phyloP scores from a whole-genome alignment of 2,888 invertebrate genomes.

The Zygaena filipendulae region DNA sequence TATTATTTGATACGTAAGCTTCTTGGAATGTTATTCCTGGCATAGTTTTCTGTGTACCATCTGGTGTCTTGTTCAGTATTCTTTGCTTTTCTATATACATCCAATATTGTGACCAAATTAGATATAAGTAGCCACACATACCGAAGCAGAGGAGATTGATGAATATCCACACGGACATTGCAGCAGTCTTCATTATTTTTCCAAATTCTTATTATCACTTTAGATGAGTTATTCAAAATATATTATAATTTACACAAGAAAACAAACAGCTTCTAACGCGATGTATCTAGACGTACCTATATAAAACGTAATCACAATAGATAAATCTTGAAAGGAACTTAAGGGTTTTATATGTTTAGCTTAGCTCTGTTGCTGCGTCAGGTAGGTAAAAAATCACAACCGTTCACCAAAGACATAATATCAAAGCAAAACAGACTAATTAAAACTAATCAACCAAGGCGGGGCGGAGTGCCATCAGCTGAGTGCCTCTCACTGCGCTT shows the following conservation, averaged over 20 bases:
- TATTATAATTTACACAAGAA: too few relatives aligned
- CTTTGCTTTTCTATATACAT: slow-evolving; percentile 69
- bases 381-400: slow-evolving; percentile 20
- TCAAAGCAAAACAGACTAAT: slow-evolving; percentile 3
- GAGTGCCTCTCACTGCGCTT: slow-evolving; percentile 30
- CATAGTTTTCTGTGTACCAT: slow-evolving; percentile 23
- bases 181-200: slow-evolving; percentile 75
- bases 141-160: slow-evolving; percentile 77
- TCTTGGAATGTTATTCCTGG: slow-evolving; percentile 29
- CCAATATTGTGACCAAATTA: slow-evolving; percentile 80
- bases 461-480: slow-evolving; percentile 42
- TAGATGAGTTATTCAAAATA: too few relatives aligned
- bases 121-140: slow-evolving; percentile 77
- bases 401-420: slow-evolving; percentile 10
- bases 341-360: too few relatives aligned
- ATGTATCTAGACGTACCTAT: too few relatives aligned
- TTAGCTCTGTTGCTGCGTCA: too few relatives aligned
- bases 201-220: too few relatives aligned
- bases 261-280: too few relatives aligned
- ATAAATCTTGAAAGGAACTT: too few relatives aligned
- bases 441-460: slow-evolving; percentile 1
- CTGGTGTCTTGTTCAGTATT: slow-evolving; percentile 41
- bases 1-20: slow-evolving; percentile 13
- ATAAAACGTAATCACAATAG: too few relatives aligned
- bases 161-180: slow-evolving; percentile 77